Evolutionary conservation across 1,140 invertebrate species (phyloP).

Genomic region (Bombus difficillimus): DNA sequence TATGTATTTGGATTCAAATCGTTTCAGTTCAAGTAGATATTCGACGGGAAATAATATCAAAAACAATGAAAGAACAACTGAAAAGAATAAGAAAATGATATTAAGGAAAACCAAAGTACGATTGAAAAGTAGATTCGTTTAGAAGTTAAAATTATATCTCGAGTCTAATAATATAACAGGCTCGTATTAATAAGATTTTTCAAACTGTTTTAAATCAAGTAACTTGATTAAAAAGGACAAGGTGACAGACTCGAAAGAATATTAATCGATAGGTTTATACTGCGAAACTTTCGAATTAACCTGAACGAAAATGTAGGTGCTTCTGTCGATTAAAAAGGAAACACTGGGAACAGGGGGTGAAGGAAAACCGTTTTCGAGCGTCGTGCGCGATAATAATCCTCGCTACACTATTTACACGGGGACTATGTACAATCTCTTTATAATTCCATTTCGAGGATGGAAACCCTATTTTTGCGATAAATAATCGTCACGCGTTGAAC

Average conservation of each 20-base stretch:
- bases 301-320: neutral
- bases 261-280: neutral
- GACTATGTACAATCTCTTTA: constrained; percentile 67
- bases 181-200: neutral
- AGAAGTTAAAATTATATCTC: too few relatives aligned
- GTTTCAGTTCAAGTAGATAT: too few relatives aligned
- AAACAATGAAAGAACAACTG: too few relatives aligned
- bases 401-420: constrained; percentile 72
- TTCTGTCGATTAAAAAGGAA: neutral
- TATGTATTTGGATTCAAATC: neutral
- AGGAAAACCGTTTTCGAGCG: constrained; percentile 58
- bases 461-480: constrained; percentile 39
- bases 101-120: too few relatives aligned
- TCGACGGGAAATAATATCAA: too few relatives aligned
- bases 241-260: neutral
- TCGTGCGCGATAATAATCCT: constrained; percentile 55
- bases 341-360: neutral
- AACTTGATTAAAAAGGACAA: neutral
- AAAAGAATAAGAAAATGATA: too few relatives aligned
- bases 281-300: neutral
- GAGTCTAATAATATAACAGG: too few relatives aligned
- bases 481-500: constrained; percentile 19
- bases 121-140: too few relatives aligned
- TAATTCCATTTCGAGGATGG: constrained; percentile 13
- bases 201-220: neutral